Evolutionary conservation across 2,797 vertebrate genomes (phyloP).

Genomic region (Peromyscus attwateri): DNA sequence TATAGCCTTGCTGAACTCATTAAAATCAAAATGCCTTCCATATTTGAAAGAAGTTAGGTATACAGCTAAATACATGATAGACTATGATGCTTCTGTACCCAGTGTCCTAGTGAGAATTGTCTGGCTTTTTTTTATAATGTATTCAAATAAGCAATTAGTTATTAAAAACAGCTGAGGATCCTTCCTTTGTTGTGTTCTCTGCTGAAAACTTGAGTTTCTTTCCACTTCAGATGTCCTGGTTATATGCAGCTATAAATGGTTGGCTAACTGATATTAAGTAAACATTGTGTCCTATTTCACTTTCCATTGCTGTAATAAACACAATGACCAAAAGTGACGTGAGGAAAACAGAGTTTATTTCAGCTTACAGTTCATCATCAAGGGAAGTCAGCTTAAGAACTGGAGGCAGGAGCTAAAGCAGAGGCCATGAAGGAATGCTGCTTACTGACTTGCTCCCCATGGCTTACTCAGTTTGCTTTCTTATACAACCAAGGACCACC

Average conservation of each 20-base stretch:
- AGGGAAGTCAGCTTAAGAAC: background rate
- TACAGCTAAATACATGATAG: constrained; percentile 31
- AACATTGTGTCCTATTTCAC: background rate
- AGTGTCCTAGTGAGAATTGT: background rate
- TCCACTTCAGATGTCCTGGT: constrained; percentile 3
- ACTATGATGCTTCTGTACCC: background rate
- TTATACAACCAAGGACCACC: background rate
- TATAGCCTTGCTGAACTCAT: constrained; percentile 72
- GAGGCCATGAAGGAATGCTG: background rate
- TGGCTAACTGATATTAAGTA: background rate
- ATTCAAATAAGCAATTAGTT: constrained; percentile 35
- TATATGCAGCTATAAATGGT: constrained; percentile 17
- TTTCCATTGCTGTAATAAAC: background rate
- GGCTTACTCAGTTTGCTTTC: background rate
- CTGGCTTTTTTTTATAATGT: background rate
- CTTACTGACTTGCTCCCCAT: background rate
- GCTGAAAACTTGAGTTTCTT: constrained; percentile 6
- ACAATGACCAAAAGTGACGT: background rate
- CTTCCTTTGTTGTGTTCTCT: background rate
- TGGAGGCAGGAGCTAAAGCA: background rate
- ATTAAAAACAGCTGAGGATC: background rate
- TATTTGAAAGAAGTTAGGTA: constrained; percentile 67
- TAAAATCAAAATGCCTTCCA: constrained; percentile 62
- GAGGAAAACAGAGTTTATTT: background rate
- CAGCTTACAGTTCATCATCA: background rate